These are phyloP conservation scores for Agraylea sexmaculata DNA, from an alignment of 1,140 invertebrate genomes.

Conservation along the genomic window DNA sequence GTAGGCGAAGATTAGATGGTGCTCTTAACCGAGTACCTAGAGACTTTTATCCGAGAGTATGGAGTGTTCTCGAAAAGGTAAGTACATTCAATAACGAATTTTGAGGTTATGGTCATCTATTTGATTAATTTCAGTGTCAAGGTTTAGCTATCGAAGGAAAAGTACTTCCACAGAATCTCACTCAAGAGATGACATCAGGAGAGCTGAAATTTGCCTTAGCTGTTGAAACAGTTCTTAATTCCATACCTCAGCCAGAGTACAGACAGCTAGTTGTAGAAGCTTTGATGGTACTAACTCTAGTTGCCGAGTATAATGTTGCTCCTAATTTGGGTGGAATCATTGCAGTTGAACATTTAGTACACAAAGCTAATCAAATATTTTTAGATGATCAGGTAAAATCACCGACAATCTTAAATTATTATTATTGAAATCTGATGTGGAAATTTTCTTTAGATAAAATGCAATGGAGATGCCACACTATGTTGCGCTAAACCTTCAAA, in stretches of 20 bases:
- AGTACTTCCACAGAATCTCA: constrained; percentile 78
- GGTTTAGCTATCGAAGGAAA: constrained; percentile 83
- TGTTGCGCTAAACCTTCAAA: constrained; percentile 74
- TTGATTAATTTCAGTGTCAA: constrained; percentile 58
- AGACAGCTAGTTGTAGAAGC: constrained; percentile 96
- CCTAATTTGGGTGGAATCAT: constrained; percentile 69
- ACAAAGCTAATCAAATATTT: constrained; percentile 90
- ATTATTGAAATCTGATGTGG: neutral
- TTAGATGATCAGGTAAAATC: constrained; percentile 84
- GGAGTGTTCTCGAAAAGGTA: constrained; percentile 82
- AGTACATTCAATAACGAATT: constrained; percentile 12
- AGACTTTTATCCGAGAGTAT: constrained; percentile 92
- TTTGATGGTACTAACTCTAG: constrained; percentile 86
- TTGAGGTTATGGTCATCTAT: constrained; percentile 2
- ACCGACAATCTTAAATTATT: no score
- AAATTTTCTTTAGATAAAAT: constrained; percentile 51
- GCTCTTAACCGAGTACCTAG: constrained; percentile 92
- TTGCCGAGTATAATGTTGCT: constrained; percentile 79
- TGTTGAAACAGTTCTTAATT: constrained; percentile 95
- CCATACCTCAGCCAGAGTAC: constrained; percentile 96
- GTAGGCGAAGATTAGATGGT: constrained; percentile 86
- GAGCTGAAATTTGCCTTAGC: constrained; percentile 97
- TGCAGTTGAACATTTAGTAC: constrained; percentile 84
- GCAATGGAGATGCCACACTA: constrained; percentile 79
- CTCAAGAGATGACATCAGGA: constrained; percentile 96